phyloP scores from a whole-genome alignment of 2,888 invertebrate genomes.

The Chloroclystis v-ata region DNA sequence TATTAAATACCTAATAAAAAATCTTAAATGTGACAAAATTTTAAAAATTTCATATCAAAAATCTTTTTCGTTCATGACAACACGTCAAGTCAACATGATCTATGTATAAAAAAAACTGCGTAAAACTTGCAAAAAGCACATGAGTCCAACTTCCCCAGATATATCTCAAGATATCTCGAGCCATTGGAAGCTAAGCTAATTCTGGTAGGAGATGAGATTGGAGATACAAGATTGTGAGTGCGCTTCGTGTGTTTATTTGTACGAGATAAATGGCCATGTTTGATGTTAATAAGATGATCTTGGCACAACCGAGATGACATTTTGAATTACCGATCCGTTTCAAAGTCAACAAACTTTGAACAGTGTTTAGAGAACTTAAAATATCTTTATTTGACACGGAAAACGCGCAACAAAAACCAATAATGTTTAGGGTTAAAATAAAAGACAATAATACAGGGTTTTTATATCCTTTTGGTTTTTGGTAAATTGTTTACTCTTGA shows the following conservation, averaged over 20 bases:
- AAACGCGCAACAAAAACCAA: no score
- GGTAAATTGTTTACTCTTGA: background rate
- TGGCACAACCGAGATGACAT: background rate
- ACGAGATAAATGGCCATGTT: slow-evolving; percentile 15
- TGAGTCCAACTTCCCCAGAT: slow-evolving; percentile 51
- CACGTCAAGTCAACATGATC: slow-evolving; percentile 2
- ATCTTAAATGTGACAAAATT: no score
- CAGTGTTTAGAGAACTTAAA: no score
- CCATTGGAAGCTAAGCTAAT: slow-evolving; percentile 30
- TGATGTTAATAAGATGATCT: slow-evolving; percentile 19
- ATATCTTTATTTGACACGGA: no score
- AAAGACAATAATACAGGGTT: no score
- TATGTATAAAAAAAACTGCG: background rate
- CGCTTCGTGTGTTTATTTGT: slow-evolving; percentile 15
- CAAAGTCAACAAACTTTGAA: background rate
- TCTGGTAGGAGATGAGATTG: slow-evolving; percentile 36
- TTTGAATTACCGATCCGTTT: background rate
- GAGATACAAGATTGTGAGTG: slow-evolving; percentile 24
- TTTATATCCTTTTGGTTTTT: background rate
- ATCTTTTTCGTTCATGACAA: background rate
- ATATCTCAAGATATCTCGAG: slow-evolving; percentile 1
- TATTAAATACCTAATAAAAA: no score
- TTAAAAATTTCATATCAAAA: background rate
- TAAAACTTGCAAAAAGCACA: slow-evolving; percentile 36
- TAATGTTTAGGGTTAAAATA: no score